Evolutionary conservation across 2,113 vertebrate species (phyloP).

Genomic region (Leptosomus discolor): DNA sequence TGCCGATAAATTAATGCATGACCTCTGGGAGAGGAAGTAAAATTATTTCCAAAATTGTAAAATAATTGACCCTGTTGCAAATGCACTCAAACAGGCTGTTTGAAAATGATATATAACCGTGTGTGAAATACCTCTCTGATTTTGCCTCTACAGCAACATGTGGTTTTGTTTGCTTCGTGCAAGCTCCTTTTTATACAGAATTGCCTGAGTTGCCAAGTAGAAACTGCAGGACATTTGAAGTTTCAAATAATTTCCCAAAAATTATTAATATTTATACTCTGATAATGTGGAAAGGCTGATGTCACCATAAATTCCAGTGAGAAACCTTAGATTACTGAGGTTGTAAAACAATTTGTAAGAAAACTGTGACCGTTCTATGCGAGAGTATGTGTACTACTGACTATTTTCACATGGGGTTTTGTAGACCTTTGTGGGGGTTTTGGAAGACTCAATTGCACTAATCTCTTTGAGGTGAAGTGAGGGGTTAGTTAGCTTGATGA

Average conservation of each 20-base stretch:
- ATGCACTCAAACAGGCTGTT: background rate
- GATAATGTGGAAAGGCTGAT: background rate
- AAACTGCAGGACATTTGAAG: background rate
- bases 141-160: background rate
- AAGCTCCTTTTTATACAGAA: background rate
- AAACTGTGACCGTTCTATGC: background rate
- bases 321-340: background rate
- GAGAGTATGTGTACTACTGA: background rate
- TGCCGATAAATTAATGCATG: background rate
- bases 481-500: background rate
- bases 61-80: background rate
- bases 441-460: background rate
- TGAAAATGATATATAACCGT: background rate
- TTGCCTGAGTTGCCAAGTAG: background rate
- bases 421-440: background rate
- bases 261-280: background rate
- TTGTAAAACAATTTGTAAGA: background rate
- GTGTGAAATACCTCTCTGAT: background rate
- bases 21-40: background rate
- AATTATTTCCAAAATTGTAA: background rate
- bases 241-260: background rate
- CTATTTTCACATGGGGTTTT: background rate
- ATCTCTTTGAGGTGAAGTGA: background rate
- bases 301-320: background rate
- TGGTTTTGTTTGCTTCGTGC: background rate